Percentiles rank a stretch among this genome's conserved stretches.
Conservation (phyloP, 2,113 vertebrate species). For the Orthonyx spaldingii region DNA sequence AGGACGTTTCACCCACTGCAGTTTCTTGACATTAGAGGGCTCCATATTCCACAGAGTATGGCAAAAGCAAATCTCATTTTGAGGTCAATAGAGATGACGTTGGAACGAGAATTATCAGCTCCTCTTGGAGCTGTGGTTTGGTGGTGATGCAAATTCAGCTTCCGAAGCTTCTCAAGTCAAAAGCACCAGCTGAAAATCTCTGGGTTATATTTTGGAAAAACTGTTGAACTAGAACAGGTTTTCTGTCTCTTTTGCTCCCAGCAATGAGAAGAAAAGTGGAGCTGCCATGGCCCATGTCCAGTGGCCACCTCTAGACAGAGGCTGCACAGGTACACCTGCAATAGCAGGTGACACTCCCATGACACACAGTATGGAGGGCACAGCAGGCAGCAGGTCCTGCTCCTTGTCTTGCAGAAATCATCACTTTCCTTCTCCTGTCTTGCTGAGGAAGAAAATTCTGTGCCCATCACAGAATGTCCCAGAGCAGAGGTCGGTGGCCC, state of each 20-base stretch:
- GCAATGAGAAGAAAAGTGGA: not conserved
- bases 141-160: not conserved
- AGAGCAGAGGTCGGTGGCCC: not conserved
- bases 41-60: constrained; percentile 44
- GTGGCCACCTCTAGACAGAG: not conserved
- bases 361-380: rapidly evolving
- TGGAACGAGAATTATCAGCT: not conserved
- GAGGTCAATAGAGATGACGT: not conserved
- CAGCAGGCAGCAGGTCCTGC: not conserved
- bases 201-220: not conserved
- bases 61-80: not conserved
- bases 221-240: not conserved
- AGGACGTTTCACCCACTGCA: not conserved
- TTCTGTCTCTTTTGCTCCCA: not conserved
- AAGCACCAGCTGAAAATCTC: not conserved
- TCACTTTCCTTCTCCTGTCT: not conserved
- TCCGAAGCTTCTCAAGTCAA: not conserved
- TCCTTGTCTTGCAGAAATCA: not conserved
- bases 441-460: not conserved
- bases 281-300: not conserved
- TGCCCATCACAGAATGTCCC: not conserved
- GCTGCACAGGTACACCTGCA: not conserved
- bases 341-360: rapidly evolving
- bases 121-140: not conserved
- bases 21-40: constrained; percentile 61